These are phyloP conservation scores for Neuroscelio doddi DNA, from an alignment of 2,888 invertebrate species.

Conservation along the genomic window DNA sequence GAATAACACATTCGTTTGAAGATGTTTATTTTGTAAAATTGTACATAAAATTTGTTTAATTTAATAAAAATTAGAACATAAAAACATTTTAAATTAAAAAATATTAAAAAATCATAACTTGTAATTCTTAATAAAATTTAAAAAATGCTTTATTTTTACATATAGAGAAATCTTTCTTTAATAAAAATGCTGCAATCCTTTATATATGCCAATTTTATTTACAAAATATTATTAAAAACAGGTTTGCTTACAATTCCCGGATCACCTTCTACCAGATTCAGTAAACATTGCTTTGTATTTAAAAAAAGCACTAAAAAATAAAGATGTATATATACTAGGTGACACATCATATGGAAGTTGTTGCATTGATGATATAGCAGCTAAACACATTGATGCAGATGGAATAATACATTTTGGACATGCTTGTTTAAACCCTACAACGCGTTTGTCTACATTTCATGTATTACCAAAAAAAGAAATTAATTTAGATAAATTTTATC, in stretches of 20 bases:
- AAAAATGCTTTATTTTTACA: too few species aligned
- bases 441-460: conserved; percentile 83
- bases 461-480: conserved; percentile 80
- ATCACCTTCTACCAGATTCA: conserved; percentile 82
- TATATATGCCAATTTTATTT: too few species aligned
- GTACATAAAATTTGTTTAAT: too few species aligned
- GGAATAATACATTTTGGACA: conserved; percentile 93
- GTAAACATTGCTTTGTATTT: conserved; percentile 77
- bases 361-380: conserved; percentile 91
- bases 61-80: too few species aligned
- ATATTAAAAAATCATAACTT: too few species aligned
- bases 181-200: too few species aligned
- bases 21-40: too few species aligned
- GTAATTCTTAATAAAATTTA: too few species aligned
- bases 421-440: conserved; percentile 83
- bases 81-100: too few species aligned
- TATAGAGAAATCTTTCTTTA: too few species aligned
- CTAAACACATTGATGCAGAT: conserved; percentile 89
- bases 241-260: conserved; percentile 95
- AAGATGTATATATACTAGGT: conserved; percentile 86
- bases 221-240: conserved; percentile 68
- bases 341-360: conserved; percentile 96
- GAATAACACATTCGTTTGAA: too few species aligned
- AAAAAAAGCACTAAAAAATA: conserved; percentile 73
- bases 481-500: conserved; percentile 71